phyloP scores from a whole-genome alignment of 2,113 vertebrate species.

The Pomatostomus ruficeps region DNA sequence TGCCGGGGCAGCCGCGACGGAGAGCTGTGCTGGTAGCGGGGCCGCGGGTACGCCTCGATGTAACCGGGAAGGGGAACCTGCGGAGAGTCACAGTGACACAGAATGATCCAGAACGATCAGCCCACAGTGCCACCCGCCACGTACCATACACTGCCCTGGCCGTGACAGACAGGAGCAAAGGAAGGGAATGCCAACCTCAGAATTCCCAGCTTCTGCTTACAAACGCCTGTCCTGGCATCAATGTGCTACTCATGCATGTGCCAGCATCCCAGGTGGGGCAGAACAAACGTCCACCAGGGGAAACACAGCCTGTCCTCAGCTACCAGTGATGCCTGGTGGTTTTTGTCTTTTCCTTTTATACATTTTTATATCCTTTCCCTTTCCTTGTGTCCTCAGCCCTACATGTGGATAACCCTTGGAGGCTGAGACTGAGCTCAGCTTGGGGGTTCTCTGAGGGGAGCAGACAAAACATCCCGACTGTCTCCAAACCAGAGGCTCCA shows the following conservation, averaged over 20 bases:
- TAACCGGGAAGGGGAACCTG: conserved; percentile 94
- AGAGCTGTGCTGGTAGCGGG: conserved; percentile 86
- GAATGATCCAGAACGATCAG: not conserved
- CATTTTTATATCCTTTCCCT: too few species aligned
- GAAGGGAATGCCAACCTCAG: not conserved
- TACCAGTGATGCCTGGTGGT: too few species aligned
- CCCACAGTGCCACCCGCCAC: not conserved
- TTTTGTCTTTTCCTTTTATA: too few species aligned
- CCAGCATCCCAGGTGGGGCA: not conserved
- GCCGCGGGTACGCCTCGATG: conserved; percentile 91
- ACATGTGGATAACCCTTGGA: too few species aligned
- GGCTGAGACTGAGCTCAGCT: too few species aligned
- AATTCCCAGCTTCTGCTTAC: not conserved
- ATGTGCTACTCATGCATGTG: fast-evolving
- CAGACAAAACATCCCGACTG: too few species aligned
- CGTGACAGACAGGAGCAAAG: not conserved
- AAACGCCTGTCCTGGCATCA: not conserved
- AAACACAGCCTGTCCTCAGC: not conserved
- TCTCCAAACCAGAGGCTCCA: too few species aligned
- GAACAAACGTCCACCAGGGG: not conserved
- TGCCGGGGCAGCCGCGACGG: conserved; percentile 83
- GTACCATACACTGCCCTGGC: not conserved
- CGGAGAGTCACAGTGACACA: not conserved
- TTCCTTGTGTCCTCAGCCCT: too few species aligned
- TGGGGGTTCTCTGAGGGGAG: too few species aligned